phyloP scores from a whole-genome alignment of 2,888 invertebrate genomes.

The Drosophila kambysellisi region DNA sequence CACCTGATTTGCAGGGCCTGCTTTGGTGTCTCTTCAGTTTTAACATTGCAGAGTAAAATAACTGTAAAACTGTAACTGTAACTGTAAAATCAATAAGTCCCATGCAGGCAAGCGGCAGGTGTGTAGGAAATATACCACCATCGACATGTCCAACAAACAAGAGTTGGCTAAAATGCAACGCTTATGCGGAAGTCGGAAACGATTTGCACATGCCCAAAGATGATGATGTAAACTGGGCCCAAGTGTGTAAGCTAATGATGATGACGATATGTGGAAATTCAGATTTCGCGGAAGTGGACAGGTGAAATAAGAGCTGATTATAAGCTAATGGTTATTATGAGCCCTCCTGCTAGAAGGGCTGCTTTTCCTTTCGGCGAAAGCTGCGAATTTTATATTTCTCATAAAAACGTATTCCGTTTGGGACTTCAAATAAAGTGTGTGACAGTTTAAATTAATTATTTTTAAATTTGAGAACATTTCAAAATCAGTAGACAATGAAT shows the following conservation, averaged over 20 bases:
- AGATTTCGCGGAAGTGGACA: conserved; percentile 31
- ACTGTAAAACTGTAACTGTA: neutral
- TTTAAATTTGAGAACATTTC: neutral
- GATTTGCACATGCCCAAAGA: conserved; percentile 64
- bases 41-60: conserved; percentile 15
- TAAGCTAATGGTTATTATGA: neutral
- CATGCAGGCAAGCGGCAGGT: neutral
- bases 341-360: neutral
- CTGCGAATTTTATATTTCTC: neutral
- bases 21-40: neutral
- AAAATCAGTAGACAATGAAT: neutral
- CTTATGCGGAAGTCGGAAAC: conserved; percentile 70
- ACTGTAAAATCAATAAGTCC: conserved; percentile 50
- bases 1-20: neutral
- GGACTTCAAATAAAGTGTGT: neutral
- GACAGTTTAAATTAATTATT: neutral
- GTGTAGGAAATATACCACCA: conserved; percentile 32
- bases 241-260: conserved; percentile 34
- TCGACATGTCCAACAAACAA: conserved; percentile 33
- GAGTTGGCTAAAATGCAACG: conserved; percentile 35
- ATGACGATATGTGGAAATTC: conserved; percentile 27
- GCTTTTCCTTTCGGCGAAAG: neutral
- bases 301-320: conserved; percentile 25
- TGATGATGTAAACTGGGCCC: conserved; percentile 61
- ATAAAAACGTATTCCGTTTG: neutral